These are phyloP conservation scores for Caenorhabditis sp. DNA, from an alignment of 2,888 invertebrate genomes.

Conservation along the genomic window DNA sequence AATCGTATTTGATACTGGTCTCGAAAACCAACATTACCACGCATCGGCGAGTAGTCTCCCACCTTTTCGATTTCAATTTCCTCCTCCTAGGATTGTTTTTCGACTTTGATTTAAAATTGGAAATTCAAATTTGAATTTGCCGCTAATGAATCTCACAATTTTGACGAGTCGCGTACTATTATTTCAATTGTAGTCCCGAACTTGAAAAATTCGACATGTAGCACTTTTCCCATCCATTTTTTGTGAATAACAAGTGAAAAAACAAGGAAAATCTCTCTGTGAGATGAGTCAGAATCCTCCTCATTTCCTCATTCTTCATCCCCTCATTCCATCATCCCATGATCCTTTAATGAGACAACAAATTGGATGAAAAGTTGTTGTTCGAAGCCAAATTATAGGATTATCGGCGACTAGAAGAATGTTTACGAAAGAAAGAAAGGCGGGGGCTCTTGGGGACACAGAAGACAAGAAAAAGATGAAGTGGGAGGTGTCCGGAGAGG, in stretches of 20 bases:
- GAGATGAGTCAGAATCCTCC: slow-evolving; percentile 12
- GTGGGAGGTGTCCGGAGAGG: slow-evolving; percentile 46
- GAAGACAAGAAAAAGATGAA: slow-evolving; percentile 14
- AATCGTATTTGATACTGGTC: slow-evolving; percentile 56
- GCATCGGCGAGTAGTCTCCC: slow-evolving; percentile 26
- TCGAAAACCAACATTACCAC: slow-evolving; percentile 55
- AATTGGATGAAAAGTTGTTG: slow-evolving; percentile 53
- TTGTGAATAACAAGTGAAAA: no score
- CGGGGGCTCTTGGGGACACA: not conserved
- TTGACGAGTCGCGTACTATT: no score
- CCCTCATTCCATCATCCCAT: slow-evolving; percentile 8
- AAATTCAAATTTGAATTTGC: no score
- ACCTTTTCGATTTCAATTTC: slow-evolving; percentile 51
- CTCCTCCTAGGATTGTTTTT: slow-evolving; percentile 7
- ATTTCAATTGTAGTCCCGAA: no score
- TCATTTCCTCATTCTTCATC: slow-evolving; percentile 27
- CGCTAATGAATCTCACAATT: no score
- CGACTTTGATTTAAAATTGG: not conserved
- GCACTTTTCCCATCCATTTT: no score
- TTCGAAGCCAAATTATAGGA: slow-evolving; percentile 51
- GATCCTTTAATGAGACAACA: slow-evolving; percentile 54
- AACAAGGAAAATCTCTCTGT: not conserved
- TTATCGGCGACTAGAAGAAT: slow-evolving; percentile 30
- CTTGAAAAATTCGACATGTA: no score
- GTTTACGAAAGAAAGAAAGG: slow-evolving; percentile 48